Evolutionary conservation across 2,888 invertebrate species (phyloP).

Genomic region (Nomada flava): DNA sequence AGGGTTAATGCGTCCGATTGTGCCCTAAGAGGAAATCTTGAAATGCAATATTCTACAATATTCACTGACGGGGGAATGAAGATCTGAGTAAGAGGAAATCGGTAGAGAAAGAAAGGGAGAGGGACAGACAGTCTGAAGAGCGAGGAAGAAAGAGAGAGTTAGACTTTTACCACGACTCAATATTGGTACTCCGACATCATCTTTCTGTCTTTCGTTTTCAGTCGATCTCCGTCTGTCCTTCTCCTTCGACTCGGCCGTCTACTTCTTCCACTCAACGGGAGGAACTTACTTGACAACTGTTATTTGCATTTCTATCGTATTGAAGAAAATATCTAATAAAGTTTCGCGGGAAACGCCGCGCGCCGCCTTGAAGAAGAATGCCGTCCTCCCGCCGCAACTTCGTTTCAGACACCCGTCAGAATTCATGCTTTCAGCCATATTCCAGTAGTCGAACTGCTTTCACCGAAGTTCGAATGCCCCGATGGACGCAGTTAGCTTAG

Average conservation of each 20-base stretch:
- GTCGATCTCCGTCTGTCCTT: conserved; percentile 61
- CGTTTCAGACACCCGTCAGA: conserved; percentile 50
- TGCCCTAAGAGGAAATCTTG: conserved; percentile 67
- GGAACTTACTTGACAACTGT: conserved; percentile 79
- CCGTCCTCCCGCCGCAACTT: conserved; percentile 24
- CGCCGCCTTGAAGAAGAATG: conserved; percentile 63
- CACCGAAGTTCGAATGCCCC: conserved; percentile 60
- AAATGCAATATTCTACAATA: conserved; percentile 77
- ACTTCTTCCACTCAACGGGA: conserved; percentile 64
- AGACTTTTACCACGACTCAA: conserved; percentile 79
- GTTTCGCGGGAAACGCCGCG: conserved; percentile 67
- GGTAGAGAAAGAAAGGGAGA: conserved; percentile 35
- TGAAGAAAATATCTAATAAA: conserved; percentile 82
- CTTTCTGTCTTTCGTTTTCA: conserved; percentile 66
- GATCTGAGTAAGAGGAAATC: conserved; percentile 48
- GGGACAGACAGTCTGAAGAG: conserved; percentile 58
- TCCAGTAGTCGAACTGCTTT: conserved; percentile 48
- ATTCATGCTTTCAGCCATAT: conserved; percentile 60
- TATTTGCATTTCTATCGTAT: conserved; percentile 82
- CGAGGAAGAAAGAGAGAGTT: conserved; percentile 36
- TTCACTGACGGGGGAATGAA: conserved; percentile 68
- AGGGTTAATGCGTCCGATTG: conserved; percentile 73
- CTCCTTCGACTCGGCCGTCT: conserved; percentile 11
- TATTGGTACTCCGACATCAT: conserved; percentile 77
- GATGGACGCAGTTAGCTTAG: conserved; percentile 49